Evolutionary conservation across 2,888 invertebrate genomes (phyloP), one percentile per base, ranked within the genome.

Genomic region (Lycaena phlaeas): DNA sequence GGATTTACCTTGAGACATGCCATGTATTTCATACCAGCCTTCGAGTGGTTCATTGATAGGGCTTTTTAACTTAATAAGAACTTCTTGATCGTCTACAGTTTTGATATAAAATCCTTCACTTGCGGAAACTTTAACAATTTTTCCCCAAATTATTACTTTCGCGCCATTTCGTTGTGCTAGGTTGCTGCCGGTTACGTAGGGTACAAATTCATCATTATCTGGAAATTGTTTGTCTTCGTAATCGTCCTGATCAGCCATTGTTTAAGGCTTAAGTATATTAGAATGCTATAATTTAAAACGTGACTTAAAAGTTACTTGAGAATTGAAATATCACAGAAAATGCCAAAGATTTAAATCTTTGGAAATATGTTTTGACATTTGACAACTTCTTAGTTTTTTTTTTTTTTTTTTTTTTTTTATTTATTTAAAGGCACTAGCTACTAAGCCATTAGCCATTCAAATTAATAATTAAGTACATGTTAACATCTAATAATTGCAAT

Each of bases 11-110:
- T 84, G 82, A 1, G 78, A 76, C 4, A 74, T 69, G 7, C 85
- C 85, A 38, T 67, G 64, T 22, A 85, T 74, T 48, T 85, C 85
- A 43, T 79, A 81, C 85, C 85, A 85, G 4, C 85, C 85, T 55
- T 82, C 84, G 9, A 85, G 54, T 1, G 76, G 61, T 41, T 84
- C 85, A 18, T 59, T 66, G 41, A 81, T 48, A 1, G 84, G 85
- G 34, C 53, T 71, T 43, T 68, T 71, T 30, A 84, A 50, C 46
- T 57, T 70, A 29, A 85, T 68, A 4, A 71, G 64, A n/a, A 85
- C 55, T 53, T 85, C 85, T 50, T 79, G 77, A 25, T 82, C 84
- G 48, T 84, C 85, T 3, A 75, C 79, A 43, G 82, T 78, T 61
- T 76, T 77, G 2, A 85, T 64, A 42, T 70, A 71, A 48, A 85